Evolutionary conservation across 2,113 vertebrate genomes (phyloP).

Genomic region (Eclectus roratus): DNA sequence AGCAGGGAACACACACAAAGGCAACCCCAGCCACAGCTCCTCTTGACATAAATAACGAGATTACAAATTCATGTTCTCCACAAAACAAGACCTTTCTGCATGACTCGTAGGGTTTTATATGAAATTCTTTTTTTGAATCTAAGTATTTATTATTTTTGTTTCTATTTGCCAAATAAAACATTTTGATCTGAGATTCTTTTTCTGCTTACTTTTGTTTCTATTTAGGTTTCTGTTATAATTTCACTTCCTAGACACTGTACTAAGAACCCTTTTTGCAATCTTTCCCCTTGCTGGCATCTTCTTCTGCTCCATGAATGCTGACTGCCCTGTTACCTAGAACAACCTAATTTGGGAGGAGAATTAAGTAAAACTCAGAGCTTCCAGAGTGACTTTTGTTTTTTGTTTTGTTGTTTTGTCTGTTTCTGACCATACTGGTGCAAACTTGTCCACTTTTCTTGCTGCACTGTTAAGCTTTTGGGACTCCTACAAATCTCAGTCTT

Average conservation of each 20-base stretch:
- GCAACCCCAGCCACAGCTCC: not conserved
- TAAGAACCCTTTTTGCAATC: not conserved
- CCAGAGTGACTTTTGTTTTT: not conserved
- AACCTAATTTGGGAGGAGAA: not conserved
- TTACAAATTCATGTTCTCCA: not conserved
- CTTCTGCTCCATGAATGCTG: not conserved
- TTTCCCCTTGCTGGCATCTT: not conserved
- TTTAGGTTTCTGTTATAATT: not conserved
- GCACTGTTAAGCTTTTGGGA: not conserved
- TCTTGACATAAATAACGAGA: not conserved
- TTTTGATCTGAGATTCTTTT: not conserved
- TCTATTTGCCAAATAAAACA: not conserved
- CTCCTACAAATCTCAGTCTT: rapidly evolving
- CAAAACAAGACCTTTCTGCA: not conserved
- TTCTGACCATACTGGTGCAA: not conserved
- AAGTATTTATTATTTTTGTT: not conserved
- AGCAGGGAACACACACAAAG: not conserved
- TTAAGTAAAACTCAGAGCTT: not conserved
- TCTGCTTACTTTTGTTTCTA: not conserved
- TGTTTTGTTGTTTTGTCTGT: not conserved
- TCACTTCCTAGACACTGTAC: not conserved
- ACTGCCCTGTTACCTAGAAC: not conserved
- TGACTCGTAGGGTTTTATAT: not conserved
- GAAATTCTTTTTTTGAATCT: not conserved
- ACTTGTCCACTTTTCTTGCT: not conserved